Percentiles rank a stretch among this genome's conserved stretches.
These are phyloP conservation scores for Drosophila ironensis DNA, from an alignment of 1,140 invertebrate species.

Conservation along the genomic window DNA sequence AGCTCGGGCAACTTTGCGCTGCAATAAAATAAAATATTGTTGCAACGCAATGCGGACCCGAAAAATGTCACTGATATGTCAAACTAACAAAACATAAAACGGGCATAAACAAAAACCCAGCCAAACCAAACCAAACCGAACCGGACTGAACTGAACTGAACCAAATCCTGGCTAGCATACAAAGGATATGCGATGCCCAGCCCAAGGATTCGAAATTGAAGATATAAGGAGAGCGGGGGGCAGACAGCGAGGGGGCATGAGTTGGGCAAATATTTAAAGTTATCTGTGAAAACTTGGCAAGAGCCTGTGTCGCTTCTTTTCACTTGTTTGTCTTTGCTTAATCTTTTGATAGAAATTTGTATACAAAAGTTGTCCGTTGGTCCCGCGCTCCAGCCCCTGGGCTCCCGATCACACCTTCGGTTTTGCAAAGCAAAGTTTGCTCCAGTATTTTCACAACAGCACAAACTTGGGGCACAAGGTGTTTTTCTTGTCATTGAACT, in stretches of 20 bases:
- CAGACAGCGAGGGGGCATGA: not conserved
- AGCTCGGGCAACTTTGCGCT: conserved; percentile 33
- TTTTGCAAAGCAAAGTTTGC: conserved; percentile 58
- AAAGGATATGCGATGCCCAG: not conserved
- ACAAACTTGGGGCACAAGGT: conserved; percentile 57
- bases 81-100: conserved; percentile 74
- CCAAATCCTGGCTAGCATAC: conserved; percentile 13
- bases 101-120: conserved; percentile 61
- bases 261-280: conserved; percentile 67
- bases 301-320: conserved; percentile 41
- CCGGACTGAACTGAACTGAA: not conserved
- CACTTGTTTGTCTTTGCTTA: conserved; percentile 77
- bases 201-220: conserved; percentile 1
- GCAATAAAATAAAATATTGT: conserved; percentile 79
- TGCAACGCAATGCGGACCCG: conserved; percentile 46
- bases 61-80: conserved; percentile 77
- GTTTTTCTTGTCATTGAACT: conserved; percentile 71
- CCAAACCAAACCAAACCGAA: not conserved
- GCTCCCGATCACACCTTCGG: conserved; percentile 1
- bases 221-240: too few species aligned
- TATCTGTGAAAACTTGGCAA: conserved; percentile 68
- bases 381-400: too few species aligned
- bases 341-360: conserved; percentile 81
- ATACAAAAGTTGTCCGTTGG: conserved; percentile 61
- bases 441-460: conserved; percentile 68